These are phyloP conservation scores for Thyatira batis DNA, from an alignment of 2,888 invertebrate genomes.

Conservation along the genomic window DNA sequence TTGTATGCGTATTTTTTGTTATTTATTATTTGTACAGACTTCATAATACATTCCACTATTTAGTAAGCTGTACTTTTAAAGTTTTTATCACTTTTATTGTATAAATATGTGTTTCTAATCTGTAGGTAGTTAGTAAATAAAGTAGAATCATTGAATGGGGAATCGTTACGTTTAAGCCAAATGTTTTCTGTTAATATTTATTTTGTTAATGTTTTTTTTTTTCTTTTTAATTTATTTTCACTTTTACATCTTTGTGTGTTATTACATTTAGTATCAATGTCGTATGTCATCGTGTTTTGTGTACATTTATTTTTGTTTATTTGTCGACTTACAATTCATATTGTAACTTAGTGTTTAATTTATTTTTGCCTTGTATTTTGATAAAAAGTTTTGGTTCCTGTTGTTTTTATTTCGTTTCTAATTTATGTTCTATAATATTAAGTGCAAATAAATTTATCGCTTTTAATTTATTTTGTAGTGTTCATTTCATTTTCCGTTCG, in stretches of 20 bases:
- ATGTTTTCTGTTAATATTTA: constrained; percentile 74
- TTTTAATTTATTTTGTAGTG: constrained; percentile 56
- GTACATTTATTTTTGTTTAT: constrained; percentile 46
- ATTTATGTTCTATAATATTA: constrained; percentile 71
- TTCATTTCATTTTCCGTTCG: constrained; percentile 42
- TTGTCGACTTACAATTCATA: constrained; percentile 39
- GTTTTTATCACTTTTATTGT: constrained; percentile 14
- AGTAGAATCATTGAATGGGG: constrained; percentile 61
- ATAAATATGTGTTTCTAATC: constrained; percentile 9
- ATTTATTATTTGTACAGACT: constrained; percentile 52
- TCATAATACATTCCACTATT: constrained; percentile 60
- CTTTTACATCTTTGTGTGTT: constrained; percentile 64
- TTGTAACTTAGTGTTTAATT: constrained; percentile 37
- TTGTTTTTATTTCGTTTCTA: constrained; percentile 82
- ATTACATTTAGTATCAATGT: constrained; percentile 41
- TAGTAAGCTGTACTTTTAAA: constrained; percentile 20
- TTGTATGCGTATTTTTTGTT: constrained; percentile 33
- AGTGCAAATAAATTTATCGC: constrained; percentile 78
- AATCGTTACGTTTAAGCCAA: constrained; percentile 81
- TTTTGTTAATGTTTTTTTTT: constrained; percentile 72
- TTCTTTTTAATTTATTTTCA: constrained; percentile 50
- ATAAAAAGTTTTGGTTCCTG: constrained; percentile 67
- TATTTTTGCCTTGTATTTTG: constrained; percentile 43
- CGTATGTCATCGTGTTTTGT: constrained; percentile 37
- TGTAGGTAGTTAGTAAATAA: constrained; percentile 35